Conservation (phyloP, 1,140 invertebrate species). For the Drosophila nigromelanica region DNA sequence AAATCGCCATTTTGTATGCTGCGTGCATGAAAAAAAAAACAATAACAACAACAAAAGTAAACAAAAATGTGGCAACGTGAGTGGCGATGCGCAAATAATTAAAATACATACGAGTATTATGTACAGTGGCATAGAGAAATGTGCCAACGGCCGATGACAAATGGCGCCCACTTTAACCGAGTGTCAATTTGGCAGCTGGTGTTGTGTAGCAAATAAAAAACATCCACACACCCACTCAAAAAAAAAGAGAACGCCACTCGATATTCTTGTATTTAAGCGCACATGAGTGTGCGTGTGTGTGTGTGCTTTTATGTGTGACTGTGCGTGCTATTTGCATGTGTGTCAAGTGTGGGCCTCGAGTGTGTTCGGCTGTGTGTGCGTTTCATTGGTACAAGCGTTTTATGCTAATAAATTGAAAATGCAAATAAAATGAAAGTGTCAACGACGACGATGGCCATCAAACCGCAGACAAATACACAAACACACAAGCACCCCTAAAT, state of each 20-base stretch:
- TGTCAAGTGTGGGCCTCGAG: conserved; percentile 60
- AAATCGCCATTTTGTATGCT: conserved; percentile 84
- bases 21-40: conserved; percentile 32
- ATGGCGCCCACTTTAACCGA: conserved; percentile 73
- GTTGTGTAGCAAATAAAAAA: conserved; percentile 41
- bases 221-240: not conserved
- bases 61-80: conserved; percentile 8
- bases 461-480: conserved; percentile 48
- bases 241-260: conserved; percentile 30
- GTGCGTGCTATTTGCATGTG: conserved; percentile 64
- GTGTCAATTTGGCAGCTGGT: conserved; percentile 72
- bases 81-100: conserved; percentile 62
- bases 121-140: conserved; percentile 59
- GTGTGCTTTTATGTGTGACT: conserved; percentile 23
- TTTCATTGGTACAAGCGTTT: conserved; percentile 71
- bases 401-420: conserved; percentile 83
- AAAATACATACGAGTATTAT: conserved; percentile 52
- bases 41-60: conserved; percentile 6
- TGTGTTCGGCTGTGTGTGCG: conserved; percentile 37
- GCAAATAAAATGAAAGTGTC: conserved; percentile 80
- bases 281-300: conserved; percentile 5
- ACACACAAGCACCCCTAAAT: conserved; percentile 3
- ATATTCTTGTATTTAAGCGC: conserved; percentile 40
- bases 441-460: conserved; percentile 53
- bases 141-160: conserved; percentile 70